Conservation (phyloP, 2,113 vertebrate genomes). For the Chaetorhynchus papuensis region DNA sequence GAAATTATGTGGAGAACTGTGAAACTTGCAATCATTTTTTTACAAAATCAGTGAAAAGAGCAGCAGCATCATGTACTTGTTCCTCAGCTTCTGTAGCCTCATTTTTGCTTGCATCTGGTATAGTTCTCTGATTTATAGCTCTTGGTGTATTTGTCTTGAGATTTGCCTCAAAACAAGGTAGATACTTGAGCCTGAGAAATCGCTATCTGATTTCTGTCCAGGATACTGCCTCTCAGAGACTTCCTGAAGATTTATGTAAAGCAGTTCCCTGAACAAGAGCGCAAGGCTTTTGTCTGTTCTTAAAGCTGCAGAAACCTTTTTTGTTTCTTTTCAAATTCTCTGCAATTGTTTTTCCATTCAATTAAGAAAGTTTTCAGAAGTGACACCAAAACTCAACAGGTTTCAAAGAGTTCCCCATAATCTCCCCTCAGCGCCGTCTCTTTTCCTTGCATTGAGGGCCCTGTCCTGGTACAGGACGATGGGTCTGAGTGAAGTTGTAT, state of each 20-base stretch:
- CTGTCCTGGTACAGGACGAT: neutral
- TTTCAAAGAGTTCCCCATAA: neutral
- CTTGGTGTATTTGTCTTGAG: neutral
- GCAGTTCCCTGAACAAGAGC: neutral
- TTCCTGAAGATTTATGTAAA: neutral
- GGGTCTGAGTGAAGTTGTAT: neutral
- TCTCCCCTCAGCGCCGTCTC: fast-evolving
- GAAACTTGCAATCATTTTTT: neutral
- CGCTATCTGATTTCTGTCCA: neutral
- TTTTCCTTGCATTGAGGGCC: neutral
- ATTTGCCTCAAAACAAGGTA: neutral
- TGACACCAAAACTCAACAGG: neutral
- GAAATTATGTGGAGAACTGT: neutral
- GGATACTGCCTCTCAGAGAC: neutral
- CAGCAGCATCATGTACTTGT: neutral
- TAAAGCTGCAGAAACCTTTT: neutral
- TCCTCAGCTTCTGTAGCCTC: neutral
- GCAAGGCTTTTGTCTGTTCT: neutral
- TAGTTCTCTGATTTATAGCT: neutral
- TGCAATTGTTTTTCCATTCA: neutral
- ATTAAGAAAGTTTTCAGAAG: neutral
- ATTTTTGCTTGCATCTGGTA: neutral
- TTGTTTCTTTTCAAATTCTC: neutral
- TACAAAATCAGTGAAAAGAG: neutral
- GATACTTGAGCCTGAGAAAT: neutral